Evolutionary conservation across 53 echinoderm and acorn worm species (phyloP).

Genomic region (Pentamera pediparva): DNA sequence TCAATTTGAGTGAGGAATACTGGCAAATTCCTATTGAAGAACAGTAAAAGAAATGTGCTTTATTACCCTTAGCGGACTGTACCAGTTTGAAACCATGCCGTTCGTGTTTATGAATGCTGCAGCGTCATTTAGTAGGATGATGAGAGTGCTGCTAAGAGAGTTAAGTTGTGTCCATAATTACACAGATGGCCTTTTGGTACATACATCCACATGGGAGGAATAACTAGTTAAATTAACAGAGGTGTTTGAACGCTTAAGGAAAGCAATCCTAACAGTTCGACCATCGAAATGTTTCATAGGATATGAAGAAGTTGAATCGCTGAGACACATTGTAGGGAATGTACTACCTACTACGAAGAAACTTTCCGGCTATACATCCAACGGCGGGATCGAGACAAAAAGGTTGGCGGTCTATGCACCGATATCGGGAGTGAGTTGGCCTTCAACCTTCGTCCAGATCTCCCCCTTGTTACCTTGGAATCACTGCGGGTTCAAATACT

Average conservation of each 20-base stretch:
- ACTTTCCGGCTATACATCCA: constrained; percentile 8
- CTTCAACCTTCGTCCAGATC: too few species aligned
- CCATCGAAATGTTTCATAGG: constrained; percentile 29
- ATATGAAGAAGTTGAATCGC: constrained; percentile 8
- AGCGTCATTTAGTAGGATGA: constrained; percentile 29
- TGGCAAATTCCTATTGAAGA: constrained; percentile 43
- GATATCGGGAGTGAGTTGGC: too few species aligned
- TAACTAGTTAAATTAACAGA: background rate
- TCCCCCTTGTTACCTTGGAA: too few species aligned
- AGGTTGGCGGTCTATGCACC: background rate
- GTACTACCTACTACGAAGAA: constrained; percentile 18
- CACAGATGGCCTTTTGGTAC: constrained; percentile 20
- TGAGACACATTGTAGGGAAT: constrained; percentile 20
- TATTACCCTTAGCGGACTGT: background rate
- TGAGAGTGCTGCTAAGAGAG: constrained; percentile 30
- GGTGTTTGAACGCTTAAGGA: background rate
- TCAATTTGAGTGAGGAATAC: constrained; percentile 49
- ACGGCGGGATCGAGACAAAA: background rate
- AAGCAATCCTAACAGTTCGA: constrained; percentile 12
- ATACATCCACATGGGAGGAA: constrained; percentile 5
- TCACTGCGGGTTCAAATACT: background rate
- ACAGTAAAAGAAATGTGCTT: background rate
- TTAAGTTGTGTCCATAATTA: constrained; percentile 30
- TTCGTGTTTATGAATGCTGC: constrained; percentile 37
- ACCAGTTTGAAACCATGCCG: constrained; percentile 14